Evolutionary conservation across 2,888 invertebrate species (phyloP).

Genomic region (Leptinotarsa tumamoca): DNA sequence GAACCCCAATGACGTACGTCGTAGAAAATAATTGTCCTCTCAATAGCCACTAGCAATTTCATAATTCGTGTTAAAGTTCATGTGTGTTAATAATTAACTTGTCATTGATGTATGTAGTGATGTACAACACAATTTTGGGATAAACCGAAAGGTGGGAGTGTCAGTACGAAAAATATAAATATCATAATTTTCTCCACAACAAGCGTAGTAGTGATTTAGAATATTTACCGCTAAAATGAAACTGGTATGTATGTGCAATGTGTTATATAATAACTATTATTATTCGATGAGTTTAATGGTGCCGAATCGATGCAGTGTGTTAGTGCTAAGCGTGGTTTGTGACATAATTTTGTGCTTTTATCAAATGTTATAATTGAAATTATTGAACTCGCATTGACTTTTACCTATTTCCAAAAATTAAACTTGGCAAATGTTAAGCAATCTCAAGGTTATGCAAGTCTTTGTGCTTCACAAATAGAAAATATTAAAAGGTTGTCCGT

Average conservation of each 20-base stretch:
- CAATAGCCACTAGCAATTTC: constrained; percentile 3
- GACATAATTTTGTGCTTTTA: too few relatives aligned
- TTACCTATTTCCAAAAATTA: too few relatives aligned
- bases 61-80: constrained; percentile 18
- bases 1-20: background rate
- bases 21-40: constrained; percentile 3
- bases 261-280: constrained; percentile 2
- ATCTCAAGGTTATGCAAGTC: too few relatives aligned
- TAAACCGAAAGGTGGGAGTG: constrained; percentile 4
- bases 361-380: too few relatives aligned
- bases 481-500: too few relatives aligned
- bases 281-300: background rate
- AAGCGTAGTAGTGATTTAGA: constrained; percentile 1
- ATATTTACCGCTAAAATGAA: constrained; percentile 9
- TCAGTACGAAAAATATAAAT: constrained; percentile 8
- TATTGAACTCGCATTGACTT: too few relatives aligned
- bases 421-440: too few relatives aligned
- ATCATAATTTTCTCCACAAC: background rate
- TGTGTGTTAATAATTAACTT: background rate
- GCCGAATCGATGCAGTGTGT: background rate
- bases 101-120: background rate
- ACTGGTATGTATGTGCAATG: constrained; percentile 9
- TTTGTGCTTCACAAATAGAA: too few relatives aligned
- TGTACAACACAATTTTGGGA: constrained; percentile 12
- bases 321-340: background rate